phyloP scores from a whole-genome alignment of 2,113 vertebrate species.

The Macroglossus sobrinus region DNA sequence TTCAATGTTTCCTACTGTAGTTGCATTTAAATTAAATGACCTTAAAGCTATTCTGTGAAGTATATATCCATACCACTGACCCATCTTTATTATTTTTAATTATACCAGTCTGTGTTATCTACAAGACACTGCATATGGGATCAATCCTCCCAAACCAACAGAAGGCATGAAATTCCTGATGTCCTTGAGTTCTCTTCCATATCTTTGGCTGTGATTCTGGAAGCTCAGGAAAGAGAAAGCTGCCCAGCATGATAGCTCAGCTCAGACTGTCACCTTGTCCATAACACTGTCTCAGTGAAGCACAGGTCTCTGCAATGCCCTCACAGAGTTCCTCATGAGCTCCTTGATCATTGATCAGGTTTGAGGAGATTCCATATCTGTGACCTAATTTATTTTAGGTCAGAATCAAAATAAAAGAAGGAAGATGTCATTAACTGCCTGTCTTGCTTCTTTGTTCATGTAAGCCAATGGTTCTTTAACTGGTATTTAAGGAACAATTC shows the following conservation, averaged over 20 bases:
- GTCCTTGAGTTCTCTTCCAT: not conserved
- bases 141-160: not conserved
- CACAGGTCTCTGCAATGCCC: accelerated
- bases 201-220: no score
- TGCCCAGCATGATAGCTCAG: not conserved
- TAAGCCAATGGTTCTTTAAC: not conserved
- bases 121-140: not conserved
- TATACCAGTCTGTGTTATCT: not conserved
- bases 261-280: accelerated
- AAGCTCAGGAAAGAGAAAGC: accelerated
- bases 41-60: not conserved
- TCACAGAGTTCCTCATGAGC: not conserved
- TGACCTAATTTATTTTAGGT: not conserved
- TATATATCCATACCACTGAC: not conserved
- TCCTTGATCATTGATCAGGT: not conserved
- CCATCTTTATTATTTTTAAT: not conserved
- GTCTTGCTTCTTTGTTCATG: not conserved
- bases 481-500: not conserved
- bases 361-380: not conserved
- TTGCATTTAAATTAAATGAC: not conserved
- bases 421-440: not conserved
- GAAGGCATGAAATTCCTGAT: not conserved
- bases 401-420: not conserved
- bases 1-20: not conserved
- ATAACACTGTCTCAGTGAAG: accelerated